These are phyloP conservation scores for Uropetala carovei DNA, from an alignment of 2,888 invertebrate genomes.

Conservation along the genomic window DNA sequence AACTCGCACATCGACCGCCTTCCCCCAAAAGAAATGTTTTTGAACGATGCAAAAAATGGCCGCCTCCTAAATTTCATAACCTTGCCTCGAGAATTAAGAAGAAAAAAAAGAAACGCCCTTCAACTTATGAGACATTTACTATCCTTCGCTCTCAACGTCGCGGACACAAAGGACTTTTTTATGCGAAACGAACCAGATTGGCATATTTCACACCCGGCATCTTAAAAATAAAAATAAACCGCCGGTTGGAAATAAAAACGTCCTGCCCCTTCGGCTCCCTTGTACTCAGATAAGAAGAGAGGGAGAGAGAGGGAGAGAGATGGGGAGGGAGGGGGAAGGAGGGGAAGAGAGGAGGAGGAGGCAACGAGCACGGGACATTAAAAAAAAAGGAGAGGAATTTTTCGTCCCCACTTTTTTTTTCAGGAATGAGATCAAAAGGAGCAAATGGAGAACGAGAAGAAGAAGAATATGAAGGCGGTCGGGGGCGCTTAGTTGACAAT, in stretches of 20 bases:
- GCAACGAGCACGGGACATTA: neutral
- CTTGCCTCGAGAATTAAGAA: neutral
- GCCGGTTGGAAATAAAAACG: conserved; percentile 34
- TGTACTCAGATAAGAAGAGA: neutral
- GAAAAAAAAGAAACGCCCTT: no score
- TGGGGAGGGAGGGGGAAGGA: neutral
- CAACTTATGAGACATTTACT: neutral
- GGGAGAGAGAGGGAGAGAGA: neutral
- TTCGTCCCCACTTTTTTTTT: neutral
- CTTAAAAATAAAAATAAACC: conserved; percentile 1
- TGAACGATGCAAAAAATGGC: no score
- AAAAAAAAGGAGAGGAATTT: neutral
- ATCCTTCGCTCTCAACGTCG: neutral
- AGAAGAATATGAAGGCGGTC: neutral
- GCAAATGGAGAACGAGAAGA: neutral
- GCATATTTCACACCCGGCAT: conserved; percentile 44
- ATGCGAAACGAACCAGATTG: conserved; percentile 47
- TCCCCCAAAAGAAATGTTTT: no score
- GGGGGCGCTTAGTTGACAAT: conserved; percentile 22
- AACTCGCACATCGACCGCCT: no score
- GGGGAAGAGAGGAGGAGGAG: neutral
- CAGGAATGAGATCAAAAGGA: neutral
- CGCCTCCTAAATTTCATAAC: neutral
- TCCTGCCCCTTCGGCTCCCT: neutral
- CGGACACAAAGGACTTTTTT: conserved; percentile 17